Percentiles rank a stretch among this genome's conserved stretches.
Evolutionary conservation across 2,113 vertebrate genomes (phyloP).

Genomic region (Otolemur garnettii): DNA sequence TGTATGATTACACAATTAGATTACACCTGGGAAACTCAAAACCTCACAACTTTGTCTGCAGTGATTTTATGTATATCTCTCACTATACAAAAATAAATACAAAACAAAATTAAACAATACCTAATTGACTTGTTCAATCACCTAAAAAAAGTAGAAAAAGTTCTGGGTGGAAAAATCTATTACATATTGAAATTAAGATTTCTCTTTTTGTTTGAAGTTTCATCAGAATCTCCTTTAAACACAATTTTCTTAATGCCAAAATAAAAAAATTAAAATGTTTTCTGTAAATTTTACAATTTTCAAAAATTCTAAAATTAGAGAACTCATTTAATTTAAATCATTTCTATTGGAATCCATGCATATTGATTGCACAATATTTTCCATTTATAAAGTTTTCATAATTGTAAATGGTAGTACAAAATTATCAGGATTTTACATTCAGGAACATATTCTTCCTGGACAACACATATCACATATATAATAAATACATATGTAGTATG

Average conservation of each 20-base stretch:
- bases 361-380: neutral
- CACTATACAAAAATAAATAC: neutral
- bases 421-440: neutral
- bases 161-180: neutral
- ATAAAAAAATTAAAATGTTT: neutral
- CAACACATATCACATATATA: neutral
- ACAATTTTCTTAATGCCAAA: neutral
- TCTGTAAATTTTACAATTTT: conserved; percentile 4
- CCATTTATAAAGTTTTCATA: neutral
- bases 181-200: neutral
- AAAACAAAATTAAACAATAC: neutral
- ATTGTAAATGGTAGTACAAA: neutral
- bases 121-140: neutral
- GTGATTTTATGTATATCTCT: neutral
- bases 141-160: neutral
- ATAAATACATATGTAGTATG: neutral
- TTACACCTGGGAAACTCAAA: neutral
- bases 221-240: neutral
- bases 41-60: neutral
- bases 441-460: neutral
- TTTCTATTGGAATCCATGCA: neutral
- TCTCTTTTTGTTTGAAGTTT: neutral
- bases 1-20: neutral
- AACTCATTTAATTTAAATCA: neutral
- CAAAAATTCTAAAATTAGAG: neutral